phyloP scores from a whole-genome alignment of 2,888 invertebrate species.

The Sarcophaga caerulescens region DNA sequence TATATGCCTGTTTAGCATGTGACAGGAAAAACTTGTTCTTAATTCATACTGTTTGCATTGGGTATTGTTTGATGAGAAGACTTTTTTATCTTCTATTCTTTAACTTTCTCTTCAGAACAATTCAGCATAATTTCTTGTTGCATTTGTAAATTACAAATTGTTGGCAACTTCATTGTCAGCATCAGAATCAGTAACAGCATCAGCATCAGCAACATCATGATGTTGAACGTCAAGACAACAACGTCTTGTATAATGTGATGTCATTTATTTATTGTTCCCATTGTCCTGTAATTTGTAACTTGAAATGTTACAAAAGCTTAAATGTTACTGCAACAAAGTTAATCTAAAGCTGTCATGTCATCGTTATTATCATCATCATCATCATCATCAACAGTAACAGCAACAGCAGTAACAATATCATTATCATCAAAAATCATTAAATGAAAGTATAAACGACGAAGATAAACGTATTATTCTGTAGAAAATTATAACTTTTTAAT shows the following conservation, averaged over 20 bases:
- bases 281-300: constrained; percentile 65
- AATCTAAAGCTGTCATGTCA: constrained; percentile 64
- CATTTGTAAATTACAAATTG: constrained; percentile 52
- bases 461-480: constrained; percentile 20
- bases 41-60: constrained; percentile 18
- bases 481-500: constrained; percentile 35
- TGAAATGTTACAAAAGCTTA: constrained; percentile 63
- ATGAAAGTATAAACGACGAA: constrained; percentile 34
- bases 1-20: constrained; percentile 15
- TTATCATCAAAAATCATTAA: constrained; percentile 54
- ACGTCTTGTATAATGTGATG: constrained; percentile 56
- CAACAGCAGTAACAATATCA: not conserved
- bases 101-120: not conserved
- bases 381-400: constrained; percentile 7
- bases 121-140: constrained; percentile 42
- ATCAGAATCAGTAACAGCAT: constrained; percentile 42
- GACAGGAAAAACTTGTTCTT: constrained; percentile 20
- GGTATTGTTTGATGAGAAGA: constrained; percentile 10
- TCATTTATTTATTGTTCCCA: constrained; percentile 63
- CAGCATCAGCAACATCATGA: constrained; percentile 23
- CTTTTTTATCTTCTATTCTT: constrained; percentile 15
- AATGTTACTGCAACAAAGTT: constrained; percentile 61
- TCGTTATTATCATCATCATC: constrained; percentile 30
- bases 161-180: constrained; percentile 61
- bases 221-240: constrained; percentile 54